Conservation (phyloP, 2,113 vertebrate genomes). For the Dasypus novemcinctus region DNA sequence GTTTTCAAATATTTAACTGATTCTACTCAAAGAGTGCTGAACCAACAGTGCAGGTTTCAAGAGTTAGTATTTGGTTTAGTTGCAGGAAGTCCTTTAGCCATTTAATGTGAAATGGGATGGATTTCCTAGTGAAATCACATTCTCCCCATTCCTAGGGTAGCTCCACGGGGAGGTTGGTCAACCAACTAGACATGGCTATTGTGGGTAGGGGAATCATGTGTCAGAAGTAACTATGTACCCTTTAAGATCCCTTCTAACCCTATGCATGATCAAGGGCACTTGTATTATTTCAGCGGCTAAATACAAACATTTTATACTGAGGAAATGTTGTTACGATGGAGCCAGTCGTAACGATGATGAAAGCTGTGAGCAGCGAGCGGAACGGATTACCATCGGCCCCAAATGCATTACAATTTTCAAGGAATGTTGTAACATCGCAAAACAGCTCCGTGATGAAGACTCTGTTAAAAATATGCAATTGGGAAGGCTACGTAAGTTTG, state of each 20-base stretch:
- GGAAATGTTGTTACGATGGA: slow-evolving; percentile 83
- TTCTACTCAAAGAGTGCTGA: neutral
- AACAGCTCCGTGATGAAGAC: neutral
- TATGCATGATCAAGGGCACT: neutral
- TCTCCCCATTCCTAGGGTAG: neutral
- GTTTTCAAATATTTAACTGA: neutral
- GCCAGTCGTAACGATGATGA: slow-evolving; percentile 61
- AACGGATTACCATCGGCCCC: accelerated
- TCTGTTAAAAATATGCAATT: slow-evolving; percentile 58
- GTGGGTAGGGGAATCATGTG: neutral
- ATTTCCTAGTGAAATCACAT: neutral
- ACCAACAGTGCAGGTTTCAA: neutral
- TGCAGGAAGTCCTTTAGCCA: neutral
- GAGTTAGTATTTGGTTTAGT: slow-evolving; percentile 17
- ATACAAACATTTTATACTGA: neutral
- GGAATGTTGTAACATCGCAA: slow-evolving; percentile 84
- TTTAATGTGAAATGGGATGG: neutral
- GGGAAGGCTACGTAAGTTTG: slow-evolving; percentile 86
- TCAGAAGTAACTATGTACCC: neutral
- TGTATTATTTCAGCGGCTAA: slow-evolving; percentile 78
- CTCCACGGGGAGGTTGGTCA: neutral
- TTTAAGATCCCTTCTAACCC: neutral
- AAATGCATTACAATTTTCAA: slow-evolving; percentile 78
- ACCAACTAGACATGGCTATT: neutral
- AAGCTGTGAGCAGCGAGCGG: slow-evolving; percentile 80